Evolutionary conservation across 1,140 invertebrate species (phyloP).

Genomic region (Trinorchestia longiramus): DNA sequence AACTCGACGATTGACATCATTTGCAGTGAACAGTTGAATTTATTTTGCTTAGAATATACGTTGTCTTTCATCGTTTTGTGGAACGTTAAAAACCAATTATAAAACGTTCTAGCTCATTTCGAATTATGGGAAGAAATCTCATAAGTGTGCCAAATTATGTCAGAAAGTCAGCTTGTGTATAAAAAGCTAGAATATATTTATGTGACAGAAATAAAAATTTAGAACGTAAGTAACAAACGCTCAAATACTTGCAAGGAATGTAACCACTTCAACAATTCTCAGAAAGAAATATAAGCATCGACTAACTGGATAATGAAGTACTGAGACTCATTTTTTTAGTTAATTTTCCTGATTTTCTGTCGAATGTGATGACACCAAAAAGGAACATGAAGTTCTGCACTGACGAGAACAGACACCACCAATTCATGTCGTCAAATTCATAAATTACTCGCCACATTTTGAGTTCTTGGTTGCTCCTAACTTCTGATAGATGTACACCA

Average conservation of each 20-base stretch:
- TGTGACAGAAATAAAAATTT: not conserved
- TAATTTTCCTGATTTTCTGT: not conserved
- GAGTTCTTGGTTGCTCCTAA: no score
- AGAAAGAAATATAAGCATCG: not conserved
- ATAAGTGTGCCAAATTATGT: no score
- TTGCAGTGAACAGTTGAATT: not conserved
- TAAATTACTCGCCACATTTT: no score
- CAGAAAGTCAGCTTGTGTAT: not conserved
- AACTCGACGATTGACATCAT: not conserved
- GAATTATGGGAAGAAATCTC: no score
- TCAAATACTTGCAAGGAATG: not conserved
- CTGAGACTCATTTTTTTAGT: not conserved
- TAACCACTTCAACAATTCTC: not conserved
- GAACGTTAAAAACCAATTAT: no score
- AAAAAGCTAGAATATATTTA: not conserved
- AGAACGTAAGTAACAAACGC: not conserved
- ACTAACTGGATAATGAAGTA: not conserved
- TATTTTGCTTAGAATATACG: not conserved
- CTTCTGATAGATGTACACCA: no score
- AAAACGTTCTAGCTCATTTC: no score
- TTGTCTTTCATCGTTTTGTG: no score
- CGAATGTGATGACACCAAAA: no score
- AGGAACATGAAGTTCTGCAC: no score
- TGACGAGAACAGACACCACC: no score
- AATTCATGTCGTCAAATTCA: no score